These are phyloP conservation scores for Catharus minimus DNA, from an alignment of 2,113 vertebrate genomes.

Conservation along the genomic window DNA sequence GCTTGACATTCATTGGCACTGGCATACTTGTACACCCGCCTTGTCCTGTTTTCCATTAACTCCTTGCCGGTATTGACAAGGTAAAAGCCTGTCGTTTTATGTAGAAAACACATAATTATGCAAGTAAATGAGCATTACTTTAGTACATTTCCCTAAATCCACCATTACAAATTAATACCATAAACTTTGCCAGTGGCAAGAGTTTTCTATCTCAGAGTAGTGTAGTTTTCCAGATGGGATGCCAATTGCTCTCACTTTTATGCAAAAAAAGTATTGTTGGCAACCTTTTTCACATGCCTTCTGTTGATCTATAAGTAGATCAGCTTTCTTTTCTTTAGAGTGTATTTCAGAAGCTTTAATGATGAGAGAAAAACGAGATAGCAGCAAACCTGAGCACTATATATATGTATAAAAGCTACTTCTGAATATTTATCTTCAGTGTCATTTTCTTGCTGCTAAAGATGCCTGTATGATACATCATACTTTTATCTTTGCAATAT, in stretches of 20 bases:
- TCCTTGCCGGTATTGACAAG: constrained; percentile 11
- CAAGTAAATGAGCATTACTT: constrained; percentile 62
- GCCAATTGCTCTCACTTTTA: constrained; percentile 17
- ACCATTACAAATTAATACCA: constrained; percentile 61
- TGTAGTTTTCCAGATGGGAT: constrained; percentile 10
- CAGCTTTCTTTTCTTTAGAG: background rate
- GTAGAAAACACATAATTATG: constrained; percentile 56
- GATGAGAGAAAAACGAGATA: background rate
- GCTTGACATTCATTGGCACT: constrained; percentile 9
- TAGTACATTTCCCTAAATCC: constrained; percentile 42
- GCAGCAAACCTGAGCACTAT: background rate
- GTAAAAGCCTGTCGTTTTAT: constrained; percentile 39
- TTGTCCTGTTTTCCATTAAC: constrained; percentile 41
- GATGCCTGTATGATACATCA: background rate
- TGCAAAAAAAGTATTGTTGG: constrained; percentile 19
- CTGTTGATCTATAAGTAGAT: constrained; percentile 24
- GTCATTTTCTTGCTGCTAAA: background rate
- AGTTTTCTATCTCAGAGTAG: constrained; percentile 17
- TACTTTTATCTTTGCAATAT: background rate
- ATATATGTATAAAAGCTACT: background rate
- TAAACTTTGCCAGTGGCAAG: constrained; percentile 26
- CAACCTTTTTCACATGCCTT: constrained; percentile 13
- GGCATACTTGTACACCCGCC: background rate
- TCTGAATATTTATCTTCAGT: background rate
- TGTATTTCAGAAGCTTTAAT: background rate